A percentile compares a stretch with the other conserved stretches of the same genome.
Evolutionary conservation across 2,113 vertebrate species (phyloP).

Genomic region (Protobothrops flavoviridis): DNA sequence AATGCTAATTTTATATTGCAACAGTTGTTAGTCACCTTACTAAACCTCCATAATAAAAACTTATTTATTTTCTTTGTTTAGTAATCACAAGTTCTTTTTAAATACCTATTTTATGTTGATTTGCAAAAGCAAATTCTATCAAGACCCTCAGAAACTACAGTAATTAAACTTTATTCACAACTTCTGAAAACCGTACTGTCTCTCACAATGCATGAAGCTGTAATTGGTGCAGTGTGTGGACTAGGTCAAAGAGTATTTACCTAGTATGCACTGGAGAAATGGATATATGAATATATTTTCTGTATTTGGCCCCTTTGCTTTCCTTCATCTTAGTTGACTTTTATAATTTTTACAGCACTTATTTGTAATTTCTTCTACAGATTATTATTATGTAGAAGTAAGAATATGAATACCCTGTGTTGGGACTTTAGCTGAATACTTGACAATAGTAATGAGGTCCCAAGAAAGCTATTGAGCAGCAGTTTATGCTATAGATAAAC

Average conservation of each 20-base stretch:
- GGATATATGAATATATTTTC: not conserved
- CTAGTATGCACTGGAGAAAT: not conserved
- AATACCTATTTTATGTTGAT: not conserved
- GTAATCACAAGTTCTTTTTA: not conserved
- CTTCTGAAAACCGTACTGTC: not conserved
- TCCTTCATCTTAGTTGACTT: not conserved
- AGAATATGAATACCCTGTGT: not conserved
- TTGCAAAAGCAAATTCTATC: not conserved
- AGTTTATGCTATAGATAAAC: not conserved
- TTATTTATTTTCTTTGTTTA: not conserved
- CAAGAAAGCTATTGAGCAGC: not conserved
- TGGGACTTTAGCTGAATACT: not conserved
- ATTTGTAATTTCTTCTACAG: not conserved
- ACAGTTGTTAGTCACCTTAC: no score
- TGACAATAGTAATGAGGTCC: not conserved
- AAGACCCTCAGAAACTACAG: not conserved
- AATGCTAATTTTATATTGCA: not conserved
- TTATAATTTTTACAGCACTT: not conserved
- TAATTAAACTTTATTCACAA: not conserved
- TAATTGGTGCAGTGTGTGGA: not conserved
- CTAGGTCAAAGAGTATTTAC: not conserved
- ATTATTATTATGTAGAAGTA: not conserved
- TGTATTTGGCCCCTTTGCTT: not conserved
- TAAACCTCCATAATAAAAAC: not conserved
- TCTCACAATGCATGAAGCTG: not conserved